Evolutionary conservation across 2,113 vertebrate species (phyloP), one percentile per base, ranked within the genome.

Genomic region (Sakesphorus luctuosus): DNA sequence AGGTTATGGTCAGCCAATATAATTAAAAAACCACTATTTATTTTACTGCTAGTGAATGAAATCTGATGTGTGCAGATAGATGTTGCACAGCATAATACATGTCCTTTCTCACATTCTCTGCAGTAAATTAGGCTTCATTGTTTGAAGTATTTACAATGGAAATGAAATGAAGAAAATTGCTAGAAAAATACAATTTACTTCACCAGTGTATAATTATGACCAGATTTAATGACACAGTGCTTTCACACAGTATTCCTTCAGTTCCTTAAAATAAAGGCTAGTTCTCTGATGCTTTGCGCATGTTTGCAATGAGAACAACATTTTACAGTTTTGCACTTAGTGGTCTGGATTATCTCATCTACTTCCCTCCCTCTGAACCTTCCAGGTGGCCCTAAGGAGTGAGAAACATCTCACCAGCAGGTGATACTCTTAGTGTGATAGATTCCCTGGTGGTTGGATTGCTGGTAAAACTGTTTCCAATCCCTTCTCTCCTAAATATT

Each of bases 161-260:
- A 96, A 84, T 52, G 3, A 84, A 95, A 94, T 46, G 15, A 67
- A 73, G 91, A 96, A 94, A 87, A 93, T 33, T 78, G 84, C 31
- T 88, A 69, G 92, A 79, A 78, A 96, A 96, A 97, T 84, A 90
- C 52, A 91, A 90, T 96, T 97, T 96, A 79, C 36, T 86, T 95
- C 94, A 84, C 74, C 62, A 89, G 31, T 79, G 67, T 84, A 65
- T 78, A 92, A 90, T 94, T 95, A 90, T 63, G 58, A 86, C 31
- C 63, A 73, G 62, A 84, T 88, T 90, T 92, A 96, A 93, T 63
- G 80, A 72, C 56, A 90, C 13, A 58, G 52, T 58, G 62, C 40
- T 95, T 92, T 90, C 73, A 84, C 47, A 79, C 9, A 75, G 33
- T 78, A 72, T 73, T 93, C 29, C 46, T 93, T 73, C 68, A 81